A percentile compares a stretch with the other conserved stretches of the same genome.
These are phyloP conservation scores for Cacatua alba DNA, from an alignment of 2,113 vertebrate species.

Conservation along the genomic window DNA sequence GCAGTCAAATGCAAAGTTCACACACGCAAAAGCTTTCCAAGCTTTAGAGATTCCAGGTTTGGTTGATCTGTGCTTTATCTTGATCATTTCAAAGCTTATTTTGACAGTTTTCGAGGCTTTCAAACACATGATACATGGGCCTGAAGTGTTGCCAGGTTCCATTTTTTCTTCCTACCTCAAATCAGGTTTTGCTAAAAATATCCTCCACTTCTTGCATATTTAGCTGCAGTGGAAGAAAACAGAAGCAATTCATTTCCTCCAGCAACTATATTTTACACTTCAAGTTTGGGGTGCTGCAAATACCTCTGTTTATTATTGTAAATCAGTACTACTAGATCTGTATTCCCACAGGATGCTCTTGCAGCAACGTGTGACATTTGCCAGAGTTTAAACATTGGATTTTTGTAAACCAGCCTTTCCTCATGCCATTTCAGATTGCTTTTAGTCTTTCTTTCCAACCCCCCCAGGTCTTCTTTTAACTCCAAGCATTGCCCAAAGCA, in stretches of 20 bases:
- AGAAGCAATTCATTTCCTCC: not conserved
- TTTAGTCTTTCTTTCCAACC: not conserved
- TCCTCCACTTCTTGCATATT: not conserved
- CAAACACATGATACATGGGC: not conserved
- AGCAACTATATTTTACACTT: not conserved
- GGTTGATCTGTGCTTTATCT: not conserved
- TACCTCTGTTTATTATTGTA: not conserved
- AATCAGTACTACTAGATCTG: not conserved
- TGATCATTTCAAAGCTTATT: not conserved
- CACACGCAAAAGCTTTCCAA: not conserved
- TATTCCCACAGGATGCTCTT: not conserved
- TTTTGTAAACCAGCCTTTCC: constrained; percentile 25
- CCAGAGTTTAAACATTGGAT: constrained; percentile 7
- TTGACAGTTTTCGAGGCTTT: not conserved
- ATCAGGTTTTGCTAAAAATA: constrained; percentile 10
- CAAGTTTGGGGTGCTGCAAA: not conserved
- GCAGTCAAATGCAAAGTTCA: not conserved
- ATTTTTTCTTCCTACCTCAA: not conserved
- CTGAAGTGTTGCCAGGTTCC: not conserved
- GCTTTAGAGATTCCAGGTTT: not conserved
- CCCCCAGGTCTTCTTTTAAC: not conserved
- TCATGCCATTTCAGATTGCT: not conserved
- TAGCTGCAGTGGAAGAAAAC: constrained; percentile 1
- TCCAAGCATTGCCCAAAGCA: not conserved
- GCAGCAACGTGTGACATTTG: not conserved